A percentile compares a stretch with the other conserved stretches of the same genome.
phyloP scores from a whole-genome alignment of 2,888 invertebrate species.

The Monochamus alternatus region DNA sequence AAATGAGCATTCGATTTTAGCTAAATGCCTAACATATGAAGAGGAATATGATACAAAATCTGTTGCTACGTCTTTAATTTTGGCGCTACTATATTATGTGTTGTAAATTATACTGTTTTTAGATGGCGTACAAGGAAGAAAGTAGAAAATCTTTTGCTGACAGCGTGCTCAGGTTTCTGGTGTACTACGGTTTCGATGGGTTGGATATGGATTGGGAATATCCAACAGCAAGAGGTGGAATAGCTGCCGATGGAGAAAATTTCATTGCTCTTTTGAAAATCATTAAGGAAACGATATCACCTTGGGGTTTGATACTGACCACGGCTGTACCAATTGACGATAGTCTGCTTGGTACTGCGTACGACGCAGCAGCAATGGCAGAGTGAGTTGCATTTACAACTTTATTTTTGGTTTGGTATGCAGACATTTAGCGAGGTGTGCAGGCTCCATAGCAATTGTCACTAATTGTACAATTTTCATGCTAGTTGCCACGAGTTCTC shows the following conservation, averaged over 20 bases:
- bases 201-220: conserved; percentile 84
- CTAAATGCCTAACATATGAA: no score
- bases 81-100: neutral
- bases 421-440: no score
- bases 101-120: conserved; percentile 42
- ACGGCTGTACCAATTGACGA: conserved; percentile 71
- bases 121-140: conserved; percentile 68
- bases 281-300: conserved; percentile 67
- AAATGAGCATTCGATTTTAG: no score
- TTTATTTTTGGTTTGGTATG: neutral
- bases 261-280: conserved; percentile 65
- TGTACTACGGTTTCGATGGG: conserved; percentile 77
- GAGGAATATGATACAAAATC: no score
- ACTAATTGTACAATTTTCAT: no score
- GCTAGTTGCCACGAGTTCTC: no score
- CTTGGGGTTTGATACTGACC: conserved; percentile 68
- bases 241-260: conserved; percentile 58
- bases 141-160: conserved; percentile 69
- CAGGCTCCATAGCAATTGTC: no score
- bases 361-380: conserved; percentile 68
- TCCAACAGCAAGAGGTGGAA: conserved; percentile 75
- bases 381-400: conserved; percentile 56
- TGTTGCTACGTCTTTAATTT: no score
- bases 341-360: conserved; percentile 65
- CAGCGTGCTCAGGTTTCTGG: conserved; percentile 64